These are phyloP conservation scores for Botia kubotai DNA, from an alignment of 2,797 vertebrate genomes.

Conservation along the genomic window DNA sequence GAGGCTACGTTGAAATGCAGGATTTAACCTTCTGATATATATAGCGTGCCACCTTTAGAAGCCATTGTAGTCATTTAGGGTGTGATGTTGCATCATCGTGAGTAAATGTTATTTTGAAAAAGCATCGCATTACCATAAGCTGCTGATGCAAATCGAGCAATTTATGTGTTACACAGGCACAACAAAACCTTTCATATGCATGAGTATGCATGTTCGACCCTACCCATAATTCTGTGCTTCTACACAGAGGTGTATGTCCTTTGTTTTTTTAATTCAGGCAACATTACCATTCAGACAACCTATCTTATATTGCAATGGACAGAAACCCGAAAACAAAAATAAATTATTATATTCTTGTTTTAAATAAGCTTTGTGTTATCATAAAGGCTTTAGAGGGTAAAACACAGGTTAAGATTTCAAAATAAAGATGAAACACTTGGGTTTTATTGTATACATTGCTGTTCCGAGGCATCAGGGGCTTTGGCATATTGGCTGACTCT, in stretches of 20 bases:
- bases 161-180: no score
- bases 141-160: no score
- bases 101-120: no score
- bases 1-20: not conserved
- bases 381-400: not conserved
- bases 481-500: slow-evolving; percentile 34
- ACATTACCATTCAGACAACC: no score
- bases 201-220: not conserved
- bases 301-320: no score
- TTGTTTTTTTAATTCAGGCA: not conserved
- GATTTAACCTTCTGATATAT: slow-evolving; percentile 1
- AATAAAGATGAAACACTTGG: slow-evolving; percentile 12
- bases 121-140: no score
- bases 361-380: not conserved
- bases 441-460: slow-evolving; percentile 14
- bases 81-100: no score
- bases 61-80: no score
- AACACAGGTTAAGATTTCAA: not conserved
- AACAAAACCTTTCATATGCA: not conserved
- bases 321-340: no score
- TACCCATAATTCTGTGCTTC: no score
- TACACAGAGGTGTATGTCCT: no score
- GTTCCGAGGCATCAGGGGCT: slow-evolving; percentile 14
- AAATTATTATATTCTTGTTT: not conserved
- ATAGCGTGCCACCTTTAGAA: not conserved